Evolutionary conservation across 1,140 invertebrate genomes (phyloP), one percentile per base, ranked within the genome.

Genomic region (Drosophila prosaltans): DNA sequence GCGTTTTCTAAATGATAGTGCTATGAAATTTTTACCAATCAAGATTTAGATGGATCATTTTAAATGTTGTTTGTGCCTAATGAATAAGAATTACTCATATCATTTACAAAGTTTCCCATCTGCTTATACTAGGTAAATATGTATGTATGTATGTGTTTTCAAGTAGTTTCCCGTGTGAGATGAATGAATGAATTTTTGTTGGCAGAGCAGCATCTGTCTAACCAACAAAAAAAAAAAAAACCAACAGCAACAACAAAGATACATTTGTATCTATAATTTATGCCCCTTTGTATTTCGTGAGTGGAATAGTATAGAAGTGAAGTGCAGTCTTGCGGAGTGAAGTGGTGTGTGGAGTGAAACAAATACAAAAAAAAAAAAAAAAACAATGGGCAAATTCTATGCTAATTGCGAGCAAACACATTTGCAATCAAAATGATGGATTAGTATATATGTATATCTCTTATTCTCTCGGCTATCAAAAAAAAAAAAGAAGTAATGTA

Each of bases 81-180:
- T 51, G 45, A 51, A 51, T 24, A 51, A 26, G 45, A 51, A 51
- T 51, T 51, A 51, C 45, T 51, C 21, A 51, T 51, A 57, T 65
- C 32, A 80, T 72, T 72, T 45, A 36, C 39, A 64, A 41, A 48
- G 45, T 26, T 51, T 65, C 54, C 39, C 51, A 68, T 74, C 41
- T 54, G 57, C 74, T 70, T 65, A 16, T 16, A 76, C 65, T 76
- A 65, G 74, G 48, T 32, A 66, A 36, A 30, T 16, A 16, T 16
- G 16, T 16, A 16, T 16, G 16, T 16, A 16, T 16, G 16, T 36
- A 32, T 54, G 66, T 16, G 30, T 75, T 60, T 55, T 43, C 24
- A n/a, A 71, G 68, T 43, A 48, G 72, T 72, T 85, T 86, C 82
- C 82, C 82, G 76, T 86, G 82, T 88, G 82, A 76, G 68, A 66